phyloP scores from a whole-genome alignment of 92 coral and sea anemone genomes.

The Actinostola sp. region DNA sequence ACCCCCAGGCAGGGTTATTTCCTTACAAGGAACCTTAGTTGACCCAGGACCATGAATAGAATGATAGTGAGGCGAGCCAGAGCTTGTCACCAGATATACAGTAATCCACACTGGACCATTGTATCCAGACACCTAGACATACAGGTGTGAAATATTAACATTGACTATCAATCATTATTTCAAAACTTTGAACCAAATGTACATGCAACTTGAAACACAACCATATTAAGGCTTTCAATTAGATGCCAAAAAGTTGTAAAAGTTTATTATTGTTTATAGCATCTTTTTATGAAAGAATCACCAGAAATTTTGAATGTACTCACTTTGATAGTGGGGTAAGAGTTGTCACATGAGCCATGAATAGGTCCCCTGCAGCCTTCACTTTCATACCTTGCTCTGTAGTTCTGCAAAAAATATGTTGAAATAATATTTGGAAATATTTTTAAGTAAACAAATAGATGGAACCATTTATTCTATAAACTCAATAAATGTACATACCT shows the following conservation, averaged over 20 bases:
- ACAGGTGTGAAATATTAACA: background rate
- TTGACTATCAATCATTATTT: background rate
- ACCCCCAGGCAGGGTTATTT: slow-evolving; percentile 80
- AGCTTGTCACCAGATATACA: slow-evolving; percentile 84
- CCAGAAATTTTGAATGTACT: background rate
- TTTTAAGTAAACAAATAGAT: background rate
- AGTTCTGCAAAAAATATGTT: slow-evolving; percentile 66
- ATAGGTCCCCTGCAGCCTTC: slow-evolving; percentile 99
- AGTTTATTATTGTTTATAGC: too few relatives aligned
- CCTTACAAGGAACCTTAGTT: slow-evolving; percentile 94
- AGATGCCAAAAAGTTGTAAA: too few relatives aligned
- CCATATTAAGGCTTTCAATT: too few relatives aligned
- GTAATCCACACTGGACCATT: slow-evolving; percentile 91
- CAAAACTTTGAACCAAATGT: too few relatives aligned
- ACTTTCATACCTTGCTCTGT: slow-evolving; percentile 98
- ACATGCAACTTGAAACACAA: too few relatives aligned
- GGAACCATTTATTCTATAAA: background rate
- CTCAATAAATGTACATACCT: slow-evolving; percentile 54
- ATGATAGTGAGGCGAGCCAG: slow-evolving; percentile 94
- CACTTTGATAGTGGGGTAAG: slow-evolving; percentile 95
- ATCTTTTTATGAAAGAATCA: background rate
- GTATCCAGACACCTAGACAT: slow-evolving; percentile 74
- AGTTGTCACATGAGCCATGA: slow-evolving; percentile 89
- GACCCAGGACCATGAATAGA: slow-evolving; percentile 99
- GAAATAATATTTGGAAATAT: too few relatives aligned